Base-by-base conservation (phyloP, 2,113 vertebrate species). In the Callocephalon fimbriatum region DNA sequence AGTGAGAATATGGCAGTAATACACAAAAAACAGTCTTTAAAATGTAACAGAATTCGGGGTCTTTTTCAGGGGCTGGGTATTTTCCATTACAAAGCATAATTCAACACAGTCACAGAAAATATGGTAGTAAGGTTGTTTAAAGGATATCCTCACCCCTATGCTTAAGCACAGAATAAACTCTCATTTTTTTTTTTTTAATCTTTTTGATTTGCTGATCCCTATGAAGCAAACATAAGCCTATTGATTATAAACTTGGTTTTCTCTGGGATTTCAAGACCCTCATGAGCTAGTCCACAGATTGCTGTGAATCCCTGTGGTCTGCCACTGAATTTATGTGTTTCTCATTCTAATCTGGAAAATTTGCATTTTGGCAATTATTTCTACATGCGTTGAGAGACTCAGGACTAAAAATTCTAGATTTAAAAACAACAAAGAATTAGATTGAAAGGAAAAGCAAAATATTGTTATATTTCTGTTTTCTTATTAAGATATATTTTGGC, bases 401-500 rank as follows among this genome's bases (percentile, higher is more conserved):
- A 17, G 51, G 63, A 68, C 79, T 95, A 83, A 88, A 96, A 92
- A 71, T 31, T 85, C 29, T 84, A 71, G 35, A 88, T 91, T 86
- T 86, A 48, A 86, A 92, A 92, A 59, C 53, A 91, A 91, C 45
- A 58, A 90, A 66, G n/a, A 90, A 81, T 72, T 67, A 91, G 58
- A 92, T 72, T 80, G 82, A 95, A 97, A 93, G 58, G n/a, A 18
- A 95, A 96, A 92, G 38, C 23, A 95, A 94, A 93, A 94, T 92
- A 86, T 80, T 92, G 35, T 84, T 91, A 67, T 80, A 83, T 84
- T 86, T 97, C 85, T 97, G 90, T 90, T 96, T 94, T 97, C 88
- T 95, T 94, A 93, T 93, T 77, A 96, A 95, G 83, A 86, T 95
- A 54, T 88, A 86, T 95, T 95, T 95, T 95, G 88, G 86, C 90